Evolutionary conservation across 2,797 vertebrate species (phyloP), one percentile per base, ranked within the genome.

Genomic region (Thalassophryne amazonica): DNA sequence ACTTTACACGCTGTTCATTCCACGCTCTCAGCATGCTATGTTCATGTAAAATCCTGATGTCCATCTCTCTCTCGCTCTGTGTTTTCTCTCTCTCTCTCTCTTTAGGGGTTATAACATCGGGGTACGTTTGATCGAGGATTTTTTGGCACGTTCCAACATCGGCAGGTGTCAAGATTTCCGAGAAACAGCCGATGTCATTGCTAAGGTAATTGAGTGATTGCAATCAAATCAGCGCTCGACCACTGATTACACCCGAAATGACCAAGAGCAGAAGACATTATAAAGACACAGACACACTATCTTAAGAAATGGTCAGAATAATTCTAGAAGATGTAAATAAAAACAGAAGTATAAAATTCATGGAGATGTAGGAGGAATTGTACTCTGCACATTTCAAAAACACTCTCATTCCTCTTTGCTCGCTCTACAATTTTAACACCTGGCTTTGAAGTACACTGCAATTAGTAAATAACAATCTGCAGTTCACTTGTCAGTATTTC

Each of bases 151-250:
- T 16, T 99, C 97, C 72, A 99, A 80, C 13, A 95, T 98, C 0
- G 97, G 97, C 33, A 93, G 97, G 65, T 99, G 97, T 90, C 96
- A 99, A 1, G 97, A 99, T 86, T 99, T 99, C 89, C 91, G 97
- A 89, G 97, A 99, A 90, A 99, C 97, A 0, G 96, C 97, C 0
- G 97, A 99, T 88, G 95, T 99, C 64, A 99, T 99, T 25, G 95
- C 97, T 46, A 99, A 99, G 95, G 97, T 99, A 87, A 87, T 40
- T 33, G 66, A 39, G 65, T 38, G 42, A 51, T 59, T 66, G 35
- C 62, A 21, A 69, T 60, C 67, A 71, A 81, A 66, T 82, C 56
- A 38, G 55, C 83, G 61, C 23, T 17, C 60, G 57, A 73, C 61
- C 4, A 11, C 68, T 67, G 69, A 73, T 27, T 24, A 46, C 38